These are phyloP conservation scores for Protaetia brevitarsis DNA, from an alignment of 1,140 invertebrate genomes.

Conservation along the genomic window DNA sequence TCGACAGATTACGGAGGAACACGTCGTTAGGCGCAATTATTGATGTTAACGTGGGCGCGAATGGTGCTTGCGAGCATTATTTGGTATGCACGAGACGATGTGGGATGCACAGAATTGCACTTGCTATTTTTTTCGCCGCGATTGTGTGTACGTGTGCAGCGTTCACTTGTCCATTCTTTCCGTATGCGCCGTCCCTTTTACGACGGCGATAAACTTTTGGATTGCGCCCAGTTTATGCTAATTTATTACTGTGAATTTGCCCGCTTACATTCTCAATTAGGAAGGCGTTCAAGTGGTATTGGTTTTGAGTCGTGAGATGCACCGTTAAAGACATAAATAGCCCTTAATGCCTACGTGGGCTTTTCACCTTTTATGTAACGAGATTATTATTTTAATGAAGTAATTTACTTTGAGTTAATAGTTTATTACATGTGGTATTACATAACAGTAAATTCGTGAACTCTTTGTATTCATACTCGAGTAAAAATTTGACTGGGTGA, in stretches of 20 bases:
- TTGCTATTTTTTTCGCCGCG: neutral
- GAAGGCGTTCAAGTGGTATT: neutral
- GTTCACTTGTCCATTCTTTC: neutral
- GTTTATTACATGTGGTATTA: too few species aligned
- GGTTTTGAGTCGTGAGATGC: neutral
- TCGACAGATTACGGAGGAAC: conserved; percentile 27
- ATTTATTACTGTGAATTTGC: neutral
- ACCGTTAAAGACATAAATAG: neutral
- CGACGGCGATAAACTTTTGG: neutral
- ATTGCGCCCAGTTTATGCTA: conserved; percentile 6
- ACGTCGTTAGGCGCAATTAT: conserved; percentile 31
- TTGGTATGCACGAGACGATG: conserved; percentile 2
- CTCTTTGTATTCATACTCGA: too few species aligned
- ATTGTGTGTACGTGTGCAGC: neutral
- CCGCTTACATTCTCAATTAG: conserved; percentile 1
- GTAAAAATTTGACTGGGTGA: too few species aligned
- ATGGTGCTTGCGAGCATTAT: conserved; percentile 12
- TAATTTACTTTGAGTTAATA: too few species aligned
- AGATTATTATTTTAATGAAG: too few species aligned
- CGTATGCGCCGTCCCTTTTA: neutral
- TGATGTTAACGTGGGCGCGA: conserved; percentile 23
- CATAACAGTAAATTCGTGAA: too few species aligned
- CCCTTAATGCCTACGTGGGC: neutral
- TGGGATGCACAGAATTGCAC: conserved; percentile 3
- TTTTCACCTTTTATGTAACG: too few species aligned